A percentile compares a stretch with the other conserved stretches of the same genome.
phyloP scores from a whole-genome alignment of 2,888 invertebrate species.

The Diachrysia chrysitis region DNA sequence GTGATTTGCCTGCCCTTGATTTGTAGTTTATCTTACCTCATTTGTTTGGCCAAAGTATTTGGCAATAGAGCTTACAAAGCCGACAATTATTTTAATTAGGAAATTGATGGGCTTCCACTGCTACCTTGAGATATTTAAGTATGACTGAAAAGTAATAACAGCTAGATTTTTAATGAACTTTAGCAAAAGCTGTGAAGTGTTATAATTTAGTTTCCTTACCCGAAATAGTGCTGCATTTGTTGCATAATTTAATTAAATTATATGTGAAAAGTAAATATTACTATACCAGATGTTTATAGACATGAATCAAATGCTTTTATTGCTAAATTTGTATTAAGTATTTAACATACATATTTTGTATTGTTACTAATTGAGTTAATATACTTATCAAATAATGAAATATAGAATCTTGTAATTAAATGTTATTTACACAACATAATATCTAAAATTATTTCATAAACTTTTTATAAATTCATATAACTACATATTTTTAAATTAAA shows the following conservation, averaged over 20 bases:
- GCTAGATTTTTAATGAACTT: constrained; percentile 16
- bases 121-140: constrained; percentile 21
- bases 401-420: too few relatives aligned
- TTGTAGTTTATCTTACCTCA: constrained; percentile 57
- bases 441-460: background rate
- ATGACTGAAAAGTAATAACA: background rate
- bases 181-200: constrained; percentile 9
- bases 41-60: constrained; percentile 60
- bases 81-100: constrained; percentile 49
- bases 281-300: too few relatives aligned
- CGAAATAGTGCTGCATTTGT: too few relatives aligned
- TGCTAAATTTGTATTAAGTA: too few relatives aligned
- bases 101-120: constrained; percentile 48
- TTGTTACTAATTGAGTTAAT: too few relatives aligned
- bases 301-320: too few relatives aligned
- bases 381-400: too few relatives aligned
- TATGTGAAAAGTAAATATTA: too few relatives aligned
- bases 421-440: too few relatives aligned
- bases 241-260: too few relatives aligned
- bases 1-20: constrained; percentile 81
- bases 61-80: constrained; percentile 58
- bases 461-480: background rate
- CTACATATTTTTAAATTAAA: background rate
- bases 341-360: too few relatives aligned
- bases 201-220: background rate